These are phyloP conservation scores for Bicyclus anynana DNA, from an alignment of 1,140 invertebrate genomes.

Conservation along the genomic window DNA sequence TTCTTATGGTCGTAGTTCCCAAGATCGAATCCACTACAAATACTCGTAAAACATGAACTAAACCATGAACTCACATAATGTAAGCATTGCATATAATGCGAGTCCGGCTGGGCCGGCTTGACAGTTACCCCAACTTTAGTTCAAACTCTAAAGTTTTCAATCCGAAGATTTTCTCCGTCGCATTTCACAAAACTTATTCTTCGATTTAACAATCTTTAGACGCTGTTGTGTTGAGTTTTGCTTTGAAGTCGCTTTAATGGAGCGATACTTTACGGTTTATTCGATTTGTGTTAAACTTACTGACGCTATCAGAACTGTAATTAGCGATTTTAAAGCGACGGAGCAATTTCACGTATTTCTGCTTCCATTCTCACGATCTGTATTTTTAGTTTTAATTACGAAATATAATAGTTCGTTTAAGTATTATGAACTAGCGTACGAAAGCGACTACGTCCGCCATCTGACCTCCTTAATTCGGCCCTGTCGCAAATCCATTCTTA, in stretches of 20 bases:
- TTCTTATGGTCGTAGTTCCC: no score
- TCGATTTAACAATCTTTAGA: constrained; percentile 1
- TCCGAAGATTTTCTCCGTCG: constrained; percentile 1
- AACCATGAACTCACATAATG: background rate
- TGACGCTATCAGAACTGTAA: background rate
- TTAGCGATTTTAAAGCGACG: background rate
- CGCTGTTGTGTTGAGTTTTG: background rate
- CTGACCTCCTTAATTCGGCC: no score
- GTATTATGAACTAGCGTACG: no score
- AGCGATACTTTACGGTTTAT: no score
- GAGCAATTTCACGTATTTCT: no score
- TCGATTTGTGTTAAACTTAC: background rate
- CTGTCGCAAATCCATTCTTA: no score
- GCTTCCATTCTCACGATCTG: background rate
- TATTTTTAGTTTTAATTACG: no score
- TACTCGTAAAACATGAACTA: background rate
- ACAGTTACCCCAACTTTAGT: background rate
- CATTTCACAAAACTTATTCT: constrained; percentile 1
- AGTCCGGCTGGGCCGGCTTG: background rate
- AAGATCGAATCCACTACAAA: no score
- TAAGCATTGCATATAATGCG: background rate
- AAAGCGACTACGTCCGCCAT: no score
- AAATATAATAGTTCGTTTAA: no score
- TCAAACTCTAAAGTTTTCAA: background rate
- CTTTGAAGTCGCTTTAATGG: background rate